A percentile compares a stretch with the other conserved stretches of the same genome.
phyloP scores from a whole-genome alignment of 2,797 vertebrate species.

The Caiman crocodilus region DNA sequence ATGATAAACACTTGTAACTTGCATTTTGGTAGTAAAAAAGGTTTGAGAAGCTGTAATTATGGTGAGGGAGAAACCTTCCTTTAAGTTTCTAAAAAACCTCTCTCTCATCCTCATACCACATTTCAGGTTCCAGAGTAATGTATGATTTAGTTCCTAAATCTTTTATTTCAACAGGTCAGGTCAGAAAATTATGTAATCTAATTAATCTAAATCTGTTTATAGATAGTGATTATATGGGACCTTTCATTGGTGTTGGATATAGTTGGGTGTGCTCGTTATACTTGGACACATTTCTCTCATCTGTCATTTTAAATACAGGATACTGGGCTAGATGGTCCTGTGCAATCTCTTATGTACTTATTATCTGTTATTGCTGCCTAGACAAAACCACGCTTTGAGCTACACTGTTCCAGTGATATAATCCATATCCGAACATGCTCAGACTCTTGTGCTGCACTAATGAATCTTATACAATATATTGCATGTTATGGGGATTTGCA shows the following conservation, averaged over 20 bases:
- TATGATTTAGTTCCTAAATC: background rate
- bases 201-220: background rate
- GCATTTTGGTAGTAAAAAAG: background rate
- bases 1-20: background rate
- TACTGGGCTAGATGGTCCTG: too few relatives aligned
- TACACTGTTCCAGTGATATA: slow-evolving; percentile 96
- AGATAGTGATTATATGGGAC: background rate
- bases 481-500: slow-evolving; percentile 95
- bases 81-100: background rate
- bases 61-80: background rate
- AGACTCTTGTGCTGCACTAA: slow-evolving; percentile 95
- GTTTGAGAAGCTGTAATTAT: background rate
- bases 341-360: background rate
- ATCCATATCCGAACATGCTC: slow-evolving; percentile 96
- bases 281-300: background rate
- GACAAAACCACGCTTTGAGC: slow-evolving; percentile 92
- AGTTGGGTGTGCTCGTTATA: background rate
- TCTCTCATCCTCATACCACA: background rate
- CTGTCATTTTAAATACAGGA: background rate
- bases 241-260: background rate
- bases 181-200: background rate
- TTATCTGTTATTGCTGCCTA: slow-evolving; percentile 57
- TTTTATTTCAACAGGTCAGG: background rate
- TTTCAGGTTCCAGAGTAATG: background rate
- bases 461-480: slow-evolving; percentile 99